Conservation (phyloP, 2,797 vertebrate genomes). For the Coranthus polyacanthus region DNA sequence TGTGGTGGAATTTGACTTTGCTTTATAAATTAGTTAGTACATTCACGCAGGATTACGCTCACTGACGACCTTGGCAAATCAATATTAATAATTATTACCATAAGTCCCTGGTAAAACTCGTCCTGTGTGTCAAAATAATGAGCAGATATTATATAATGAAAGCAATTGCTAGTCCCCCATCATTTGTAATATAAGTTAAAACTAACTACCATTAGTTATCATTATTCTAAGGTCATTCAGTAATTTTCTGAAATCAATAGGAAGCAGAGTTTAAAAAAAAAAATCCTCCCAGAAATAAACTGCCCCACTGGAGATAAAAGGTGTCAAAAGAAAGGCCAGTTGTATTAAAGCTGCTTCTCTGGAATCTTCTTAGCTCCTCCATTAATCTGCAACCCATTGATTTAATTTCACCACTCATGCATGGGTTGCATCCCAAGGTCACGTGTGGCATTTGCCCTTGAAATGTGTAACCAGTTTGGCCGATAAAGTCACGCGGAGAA, state of each 20-base stretch:
- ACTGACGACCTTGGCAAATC: too few species aligned
- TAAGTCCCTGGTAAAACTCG: too few species aligned
- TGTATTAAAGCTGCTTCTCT: constrained; percentile 57
- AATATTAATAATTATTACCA: too few species aligned
- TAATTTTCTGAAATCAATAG: constrained; percentile 10
- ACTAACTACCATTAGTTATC: background rate
- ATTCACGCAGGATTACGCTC: too few species aligned
- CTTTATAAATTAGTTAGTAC: too few species aligned
- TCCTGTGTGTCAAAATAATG: too few species aligned
- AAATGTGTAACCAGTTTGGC: constrained; percentile 45
- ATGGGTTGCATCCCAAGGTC: constrained; percentile 54
- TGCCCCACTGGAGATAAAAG: constrained; percentile 58
- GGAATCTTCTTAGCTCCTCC: constrained; percentile 62
- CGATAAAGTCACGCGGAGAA: constrained; percentile 31
- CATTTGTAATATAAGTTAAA: background rate
- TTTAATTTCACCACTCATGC: constrained; percentile 65
- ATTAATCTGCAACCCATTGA: constrained; percentile 72
- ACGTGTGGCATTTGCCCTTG: constrained; percentile 60
- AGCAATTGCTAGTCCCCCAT: constrained; percentile 3
- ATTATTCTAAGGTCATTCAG: background rate
- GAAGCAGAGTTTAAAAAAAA: constrained; percentile 8
- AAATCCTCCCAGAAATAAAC: constrained; percentile 30
- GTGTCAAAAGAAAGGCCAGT: constrained; percentile 72
- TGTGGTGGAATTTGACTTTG: too few species aligned
- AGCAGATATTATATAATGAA: too few species aligned